Conservation (phyloP, 1,140 invertebrate species). For the Thereuonema tuberculata region DNA sequence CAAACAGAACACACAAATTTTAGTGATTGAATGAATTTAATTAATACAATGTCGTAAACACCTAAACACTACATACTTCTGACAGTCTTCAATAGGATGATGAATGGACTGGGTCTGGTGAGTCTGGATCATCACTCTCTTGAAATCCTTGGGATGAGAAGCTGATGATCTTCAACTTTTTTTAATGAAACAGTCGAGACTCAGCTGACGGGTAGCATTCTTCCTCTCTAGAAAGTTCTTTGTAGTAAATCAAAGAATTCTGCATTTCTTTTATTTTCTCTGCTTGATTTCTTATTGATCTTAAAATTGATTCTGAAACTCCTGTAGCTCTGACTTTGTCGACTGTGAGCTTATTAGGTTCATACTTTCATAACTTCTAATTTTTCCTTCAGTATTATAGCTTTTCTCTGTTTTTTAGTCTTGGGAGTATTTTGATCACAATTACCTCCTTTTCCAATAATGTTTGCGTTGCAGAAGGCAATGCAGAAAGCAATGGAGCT, state of each 20-base stretch:
- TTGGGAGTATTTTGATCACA: not conserved
- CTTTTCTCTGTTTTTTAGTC: not conserved
- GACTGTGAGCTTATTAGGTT: not conserved
- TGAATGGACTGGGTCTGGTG: too few relatives aligned
- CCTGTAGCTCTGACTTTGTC: not conserved
- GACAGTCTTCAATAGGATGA: too few relatives aligned
- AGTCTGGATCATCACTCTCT: too few relatives aligned
- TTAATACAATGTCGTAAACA: too few relatives aligned
- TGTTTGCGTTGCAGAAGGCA: not conserved
- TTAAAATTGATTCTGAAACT: slow-evolving; percentile 8
- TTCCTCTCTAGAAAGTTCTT: not conserved
- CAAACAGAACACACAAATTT: not conserved
- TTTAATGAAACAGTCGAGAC: too few relatives aligned
- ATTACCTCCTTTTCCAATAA: not conserved
- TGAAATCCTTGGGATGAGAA: too few relatives aligned
- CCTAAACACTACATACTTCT: too few relatives aligned
- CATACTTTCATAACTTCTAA: slow-evolving; percentile 2
- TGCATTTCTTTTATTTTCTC: slow-evolving; percentile 7
- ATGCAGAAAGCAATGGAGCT: not conserved
- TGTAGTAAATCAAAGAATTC: too few relatives aligned
- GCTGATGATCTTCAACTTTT: too few relatives aligned
- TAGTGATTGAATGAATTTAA: too few relatives aligned
- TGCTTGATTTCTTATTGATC: slow-evolving; percentile 3
- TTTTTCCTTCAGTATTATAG: slow-evolving; percentile 4
- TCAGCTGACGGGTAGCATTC: not conserved